Conservation (phyloP, 2,888 invertebrate genomes). For the Druceiella hillmani region DNA sequence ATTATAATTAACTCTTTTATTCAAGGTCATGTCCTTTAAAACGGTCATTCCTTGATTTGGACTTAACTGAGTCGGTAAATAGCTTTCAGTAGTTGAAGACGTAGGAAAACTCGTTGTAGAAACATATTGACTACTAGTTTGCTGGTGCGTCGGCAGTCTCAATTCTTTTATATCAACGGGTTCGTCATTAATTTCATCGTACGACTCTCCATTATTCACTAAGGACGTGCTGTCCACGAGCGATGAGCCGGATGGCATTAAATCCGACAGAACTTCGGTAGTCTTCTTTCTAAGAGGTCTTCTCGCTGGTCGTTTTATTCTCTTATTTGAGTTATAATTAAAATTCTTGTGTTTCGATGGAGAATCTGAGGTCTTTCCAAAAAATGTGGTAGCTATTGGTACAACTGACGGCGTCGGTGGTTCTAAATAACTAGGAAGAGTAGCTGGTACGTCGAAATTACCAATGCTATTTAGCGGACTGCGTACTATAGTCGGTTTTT, state of each 20-base stretch:
- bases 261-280: conserved; percentile 38
- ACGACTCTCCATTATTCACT: conserved; percentile 31
- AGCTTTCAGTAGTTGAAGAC: conserved; percentile 10
- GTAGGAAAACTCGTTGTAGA: conserved; percentile 2
- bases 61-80: conserved; percentile 13
- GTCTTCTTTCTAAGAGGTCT: conserved; percentile 45
- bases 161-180: conserved; percentile 12
- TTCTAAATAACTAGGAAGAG: conserved; percentile 45
- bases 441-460: conserved; percentile 32
- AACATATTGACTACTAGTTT: conserved; percentile 3
- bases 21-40: conserved; percentile 16
- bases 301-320: conserved; percentile 36
- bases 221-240: conserved; percentile 35
- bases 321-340: conserved; percentile 37
- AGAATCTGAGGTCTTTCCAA: conserved; percentile 27
- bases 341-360: conserved; percentile 36
- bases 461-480: conserved; percentile 30
- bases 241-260: conserved; percentile 41
- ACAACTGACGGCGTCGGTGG: conserved; percentile 43
- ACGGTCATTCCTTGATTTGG: conserved; percentile 17
- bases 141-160: conserved; percentile 3
- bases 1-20: conserved; percentile 67
- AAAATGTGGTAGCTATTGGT: conserved; percentile 5
- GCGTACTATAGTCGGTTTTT: conserved; percentile 32
- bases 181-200: conserved; percentile 34